Evolutionary conservation across 2,113 vertebrate species (phyloP), one percentile per base, ranked within the genome.

Genomic region (Nibea albiflora): DNA sequence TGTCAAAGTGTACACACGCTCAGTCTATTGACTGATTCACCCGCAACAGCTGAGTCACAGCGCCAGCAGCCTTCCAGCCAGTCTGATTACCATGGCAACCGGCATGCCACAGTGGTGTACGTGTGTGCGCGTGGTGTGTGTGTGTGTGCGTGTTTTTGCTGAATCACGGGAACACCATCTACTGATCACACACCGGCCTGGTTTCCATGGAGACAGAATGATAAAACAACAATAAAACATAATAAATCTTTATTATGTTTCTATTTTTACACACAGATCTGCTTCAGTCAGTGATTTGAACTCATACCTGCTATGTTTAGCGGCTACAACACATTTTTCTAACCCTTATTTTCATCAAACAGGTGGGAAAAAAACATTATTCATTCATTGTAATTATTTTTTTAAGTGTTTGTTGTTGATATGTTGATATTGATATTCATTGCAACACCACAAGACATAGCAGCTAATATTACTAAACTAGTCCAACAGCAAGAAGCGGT

Each of bases 21-120:
- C 3, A 7, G 42, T 65, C 70, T 81, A 17, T 85, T 75, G 19
- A 17, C 85, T 67, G 85, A 78, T 80, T 88, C 81, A 71, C 85
- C 83, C 60, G 86, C 82, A 89, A 88, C 86, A 71, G 80, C 89
- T 89, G 86, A 89, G 67, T 92, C 86, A 92, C 84, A 66, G 64
- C 19, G 16, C 46, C 76, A 5, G 20, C 76, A 66, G 44, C 58
- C 56, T 44, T 24, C 42, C 80, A 47, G 2, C 39, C 15, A 16
- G 71, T 14, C 75, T 19, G 20, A 77, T 87, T 53, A 50, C 85
- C 76, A 77, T 73, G 86, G 85, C 61, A 66, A 91, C 89, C 31
- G 19, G 49, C 67, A 35, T 66, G 52, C 57, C 35, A 58, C 60
- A 22, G 46, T 5, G 28, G 56, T 80, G 46, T 74, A 63, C 78